Base-by-base conservation (phyloP, 2,797 vertebrate genomes). In the Sebastes dallii region DNA sequence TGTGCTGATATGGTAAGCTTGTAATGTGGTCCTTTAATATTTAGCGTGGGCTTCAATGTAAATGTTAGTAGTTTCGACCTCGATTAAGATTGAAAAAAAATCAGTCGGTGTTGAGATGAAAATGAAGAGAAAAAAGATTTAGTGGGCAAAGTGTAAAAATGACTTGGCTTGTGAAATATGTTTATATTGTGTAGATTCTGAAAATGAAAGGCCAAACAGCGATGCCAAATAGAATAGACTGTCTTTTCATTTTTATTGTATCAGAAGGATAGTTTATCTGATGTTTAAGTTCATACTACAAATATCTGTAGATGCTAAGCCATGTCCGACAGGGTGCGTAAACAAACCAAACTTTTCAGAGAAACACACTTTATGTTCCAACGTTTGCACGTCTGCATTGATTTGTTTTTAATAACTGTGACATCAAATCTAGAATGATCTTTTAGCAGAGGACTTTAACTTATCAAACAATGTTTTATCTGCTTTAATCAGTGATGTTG, bases 291-390 rank as follows among this genome's bases (percentile, higher is more conserved):
- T 86, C 22, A 50, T 67, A 11, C 75, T 66, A 65, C 66, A 75
- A 13, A 80, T 60, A 80, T 24, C 58, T 81, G 60, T 81, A 84
- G 78, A 91, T 56, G 24, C 77, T 72, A 88, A 88, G 85, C 87
- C 91, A 91, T 86, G 85, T 80, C 87, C 12, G 6, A 77, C 72
- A 65, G 58, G 27, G 34, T 42, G 73, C 54, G 68, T 80, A 60
- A 62, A 78, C 52, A 71, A 85, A 82, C 64, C 83, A 78, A 82
- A 87, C 65, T 71, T 71, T 14, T 84, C 61, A 80, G 50, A 78
- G 54, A 75, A 61, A 68, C 13, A 39, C 36, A 58, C 29, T 59
- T 82, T 74, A 27, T 75, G 70, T 86, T 86, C 6, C 46, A 7
- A 7, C 68, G 58, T 78, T 68, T 79, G 64, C 66, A 39, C 55